phyloP scores from a whole-genome alignment of 2,888 invertebrate genomes.

The Lepidonotus clava region DNA sequence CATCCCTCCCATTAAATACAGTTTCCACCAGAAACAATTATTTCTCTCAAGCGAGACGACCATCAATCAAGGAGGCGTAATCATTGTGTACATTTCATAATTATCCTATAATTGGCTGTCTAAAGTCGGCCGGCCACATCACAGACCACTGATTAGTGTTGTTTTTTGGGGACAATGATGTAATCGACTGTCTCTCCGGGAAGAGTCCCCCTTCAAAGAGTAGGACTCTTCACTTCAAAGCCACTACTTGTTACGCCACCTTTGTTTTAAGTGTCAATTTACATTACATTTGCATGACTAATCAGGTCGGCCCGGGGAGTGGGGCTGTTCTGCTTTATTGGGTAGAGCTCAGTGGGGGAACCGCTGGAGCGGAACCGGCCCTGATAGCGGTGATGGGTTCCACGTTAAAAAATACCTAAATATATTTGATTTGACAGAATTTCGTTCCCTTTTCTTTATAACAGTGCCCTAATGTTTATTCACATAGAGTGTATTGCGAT shows the following conservation, averaged over 20 bases:
- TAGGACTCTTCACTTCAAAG: conserved; percentile 2
- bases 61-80: background rate
- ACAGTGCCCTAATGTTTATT: no score
- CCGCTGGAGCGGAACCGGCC: background rate
- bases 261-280: conserved; percentile 46
- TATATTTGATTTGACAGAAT: no score
- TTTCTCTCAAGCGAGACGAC: background rate
- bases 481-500: no score
- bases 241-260: background rate
- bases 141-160: background rate
- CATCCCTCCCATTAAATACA: background rate
- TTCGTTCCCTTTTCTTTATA: no score
- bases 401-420: no score
- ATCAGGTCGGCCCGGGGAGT: conserved; percentile 29
- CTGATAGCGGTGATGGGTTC: no score
- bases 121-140: background rate
- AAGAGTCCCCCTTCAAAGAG: background rate
- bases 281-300: conserved; percentile 43
- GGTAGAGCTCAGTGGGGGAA: background rate
- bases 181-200: background rate
- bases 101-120: conserved; percentile 30
- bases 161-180: conserved; percentile 22
- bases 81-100: conserved; percentile 44
- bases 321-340: conserved; percentile 15
- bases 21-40: background rate